phyloP scores from a whole-genome alignment of 2,797 vertebrate genomes.

The Ambastaia sidthimunki region DNA sequence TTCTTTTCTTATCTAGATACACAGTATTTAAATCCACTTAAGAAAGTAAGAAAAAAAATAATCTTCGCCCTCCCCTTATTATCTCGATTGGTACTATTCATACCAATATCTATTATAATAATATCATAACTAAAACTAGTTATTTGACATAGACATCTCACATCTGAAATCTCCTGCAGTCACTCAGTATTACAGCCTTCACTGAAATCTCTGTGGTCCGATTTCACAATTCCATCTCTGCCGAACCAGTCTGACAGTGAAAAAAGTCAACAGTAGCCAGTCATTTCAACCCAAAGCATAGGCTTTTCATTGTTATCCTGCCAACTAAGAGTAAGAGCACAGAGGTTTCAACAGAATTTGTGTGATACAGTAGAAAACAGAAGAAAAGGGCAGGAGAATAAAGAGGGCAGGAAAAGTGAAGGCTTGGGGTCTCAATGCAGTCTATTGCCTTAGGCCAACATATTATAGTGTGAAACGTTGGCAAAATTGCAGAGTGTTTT shows the following conservation, averaged over 20 bases:
- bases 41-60: too few species aligned
- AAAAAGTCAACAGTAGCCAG: slow-evolving; percentile 26
- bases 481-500: background rate
- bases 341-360: slow-evolving; percentile 23
- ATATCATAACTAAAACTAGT: too few species aligned
- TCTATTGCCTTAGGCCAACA: slow-evolving; percentile 11
- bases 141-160: too few species aligned
- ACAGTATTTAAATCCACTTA: too few species aligned
- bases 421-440: slow-evolving; percentile 11
- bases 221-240: slow-evolving; percentile 15
- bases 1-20: too few species aligned
- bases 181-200: too few species aligned
- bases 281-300: slow-evolving; percentile 38
- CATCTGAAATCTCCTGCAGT: too few species aligned
- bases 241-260: slow-evolving; percentile 33
- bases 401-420: background rate
- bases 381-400: background rate
- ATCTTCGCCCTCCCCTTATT: too few species aligned
- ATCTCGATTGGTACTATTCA: too few species aligned
- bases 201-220: slow-evolving; percentile 20
- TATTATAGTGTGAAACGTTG: background rate
- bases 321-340: slow-evolving; percentile 1
- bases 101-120: too few species aligned
- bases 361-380: slow-evolving; percentile 6
- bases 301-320: slow-evolving; percentile 30